A percentile compares a stretch with the other conserved stretches of the same genome.
Evolutionary conservation across 2,888 invertebrate species (phyloP).

Genomic region (Scaptomyza tumidula): DNA sequence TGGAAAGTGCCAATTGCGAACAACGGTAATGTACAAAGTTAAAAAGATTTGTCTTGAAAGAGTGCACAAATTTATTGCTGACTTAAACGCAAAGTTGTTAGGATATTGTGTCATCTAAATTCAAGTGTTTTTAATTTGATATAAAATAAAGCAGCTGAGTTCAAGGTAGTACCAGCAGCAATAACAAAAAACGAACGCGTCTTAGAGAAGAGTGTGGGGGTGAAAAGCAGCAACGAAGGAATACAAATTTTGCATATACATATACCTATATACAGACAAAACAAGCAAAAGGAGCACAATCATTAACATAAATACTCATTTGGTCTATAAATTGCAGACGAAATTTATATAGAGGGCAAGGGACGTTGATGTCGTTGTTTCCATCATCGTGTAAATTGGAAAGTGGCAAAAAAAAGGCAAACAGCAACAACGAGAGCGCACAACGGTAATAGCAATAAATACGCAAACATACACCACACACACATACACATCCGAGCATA

Average conservation of each 20-base stretch:
- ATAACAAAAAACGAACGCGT: constrained; percentile 40
- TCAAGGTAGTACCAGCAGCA: constrained; percentile 31
- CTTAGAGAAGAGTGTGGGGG: constrained; percentile 43
- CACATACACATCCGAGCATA: constrained; percentile 8
- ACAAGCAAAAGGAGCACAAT: constrained; percentile 22
- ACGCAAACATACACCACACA: constrained; percentile 20
- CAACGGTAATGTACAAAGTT: constrained; percentile 45
- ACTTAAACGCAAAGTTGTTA: not conserved
- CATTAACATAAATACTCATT: constrained; percentile 4
- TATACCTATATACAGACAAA: constrained; percentile 21
- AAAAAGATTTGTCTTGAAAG: not conserved
- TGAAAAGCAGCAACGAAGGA: constrained; percentile 46
- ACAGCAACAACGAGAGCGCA: constrained; percentile 38
- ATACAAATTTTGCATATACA: constrained; percentile 65
- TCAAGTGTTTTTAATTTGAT: constrained; percentile 12
- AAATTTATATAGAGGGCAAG: constrained; percentile 49
- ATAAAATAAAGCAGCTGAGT: constrained; percentile 27
- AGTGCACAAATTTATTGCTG: not conserved
- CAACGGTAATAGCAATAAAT: constrained; percentile 56
- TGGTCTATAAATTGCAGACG: constrained; percentile 53
- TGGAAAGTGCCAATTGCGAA: constrained; percentile 57
- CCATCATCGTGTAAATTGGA: constrained; percentile 61
- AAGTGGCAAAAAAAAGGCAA: constrained; percentile 55
- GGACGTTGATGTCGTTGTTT: constrained; percentile 48
- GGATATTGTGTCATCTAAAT: constrained; percentile 14